Base-by-base conservation (phyloP, 1,140 invertebrate species). In the Cataglyphis hispanica region DNA sequence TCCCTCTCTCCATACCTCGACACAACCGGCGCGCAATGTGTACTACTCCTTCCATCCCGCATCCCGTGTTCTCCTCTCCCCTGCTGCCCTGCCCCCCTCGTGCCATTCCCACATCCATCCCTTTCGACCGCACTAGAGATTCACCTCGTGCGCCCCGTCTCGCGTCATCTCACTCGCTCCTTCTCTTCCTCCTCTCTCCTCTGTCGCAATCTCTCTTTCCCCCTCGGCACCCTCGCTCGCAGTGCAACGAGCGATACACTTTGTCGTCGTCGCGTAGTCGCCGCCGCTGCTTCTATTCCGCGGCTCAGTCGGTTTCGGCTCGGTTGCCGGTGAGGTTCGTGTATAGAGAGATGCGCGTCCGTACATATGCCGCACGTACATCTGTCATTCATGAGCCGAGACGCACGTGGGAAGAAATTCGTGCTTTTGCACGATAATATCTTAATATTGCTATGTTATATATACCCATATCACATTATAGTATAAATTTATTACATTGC, bases 231-330 rank as follows among this genome's bases (percentile, higher is more conserved):
- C 66, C 77, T 64, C 77, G 37, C 84, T 75, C 78, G 69, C 87
- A 50, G 50, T 88, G 88, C 89, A 91, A 91, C 91, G 84, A 87
- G 90, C 89, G 80, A 91, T 81, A 72, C 76, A 77, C 84, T 89
- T 88, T 77, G 87, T 89, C 67, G 76, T 67, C 77, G 64, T 67
- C 60, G 72, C 31, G 61, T 88, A 72, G 84, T 88, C 91, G 78
- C 90, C 87, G 86, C 89, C 80, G 89, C 78, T 80, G 84, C 78
- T 90, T 87, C 90, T 87, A 90, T 91, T 91, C 81, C 31, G 87
- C 53, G 46, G 86, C 89, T 92, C 89, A 92, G 89, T 92, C 86
- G 86, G 84, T 89, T 92, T 91, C 88, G 84, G 77, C 88, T 87
- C 88, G 63, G 86, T 88, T 90, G 89, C 85, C 87, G 88, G 66